Percentiles rank a stretch among this genome's conserved stretches.
These are phyloP conservation scores for Amyelois transitella DNA, from an alignment of 1,140 invertebrate species.

Conservation along the genomic window DNA sequence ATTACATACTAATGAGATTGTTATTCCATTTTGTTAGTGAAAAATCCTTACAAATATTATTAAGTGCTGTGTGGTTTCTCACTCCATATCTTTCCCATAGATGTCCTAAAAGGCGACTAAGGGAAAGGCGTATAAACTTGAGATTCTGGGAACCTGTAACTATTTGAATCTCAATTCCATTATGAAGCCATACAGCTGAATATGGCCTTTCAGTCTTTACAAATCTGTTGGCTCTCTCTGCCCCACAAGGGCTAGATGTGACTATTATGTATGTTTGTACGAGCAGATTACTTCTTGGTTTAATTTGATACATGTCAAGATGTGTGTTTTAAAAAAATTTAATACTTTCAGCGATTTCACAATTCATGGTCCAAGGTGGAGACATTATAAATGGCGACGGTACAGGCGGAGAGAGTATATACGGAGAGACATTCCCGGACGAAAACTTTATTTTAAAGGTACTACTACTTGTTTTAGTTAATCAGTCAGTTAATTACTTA, in stretches of 20 bases:
- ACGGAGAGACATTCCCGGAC: constrained; percentile 91
- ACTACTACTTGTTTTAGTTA: too few relatives aligned
- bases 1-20: background rate
- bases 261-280: background rate
- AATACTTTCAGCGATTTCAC: constrained; percentile 77
- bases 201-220: too few relatives aligned
- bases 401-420: constrained; percentile 94
- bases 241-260: too few relatives aligned
- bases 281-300: background rate
- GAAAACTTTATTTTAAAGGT: constrained; percentile 89
- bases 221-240: background rate
- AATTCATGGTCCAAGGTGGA: constrained; percentile 90
- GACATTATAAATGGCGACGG: constrained; percentile 89
- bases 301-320: too few relatives aligned
- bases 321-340: background rate
- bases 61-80: background rate
- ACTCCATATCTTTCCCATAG: too few relatives aligned
- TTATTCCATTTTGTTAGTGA: background rate
- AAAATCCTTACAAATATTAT: background rate
- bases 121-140: background rate
- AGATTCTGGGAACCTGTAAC: too few relatives aligned
- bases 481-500: too few relatives aligned
- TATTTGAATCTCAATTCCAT: too few relatives aligned
- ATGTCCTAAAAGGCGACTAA: too few relatives aligned
- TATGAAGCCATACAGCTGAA: too few relatives aligned